phyloP scores from a whole-genome alignment of 2,113 vertebrate species.

The Petrocephalus microphthalmus region DNA sequence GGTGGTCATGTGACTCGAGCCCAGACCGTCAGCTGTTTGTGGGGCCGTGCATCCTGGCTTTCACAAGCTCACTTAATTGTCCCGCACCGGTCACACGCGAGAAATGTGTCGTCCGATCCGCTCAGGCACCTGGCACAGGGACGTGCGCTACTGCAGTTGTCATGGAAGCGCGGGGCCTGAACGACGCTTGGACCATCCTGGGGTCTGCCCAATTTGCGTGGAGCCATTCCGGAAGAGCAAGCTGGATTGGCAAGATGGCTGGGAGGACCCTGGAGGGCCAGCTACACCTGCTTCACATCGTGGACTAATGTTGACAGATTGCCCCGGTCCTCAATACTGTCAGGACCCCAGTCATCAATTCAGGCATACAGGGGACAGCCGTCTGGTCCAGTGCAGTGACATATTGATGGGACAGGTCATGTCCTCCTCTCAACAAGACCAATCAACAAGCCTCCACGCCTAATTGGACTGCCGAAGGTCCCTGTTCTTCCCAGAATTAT shows the following conservation, averaged over 20 bases:
- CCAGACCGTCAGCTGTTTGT: background rate
- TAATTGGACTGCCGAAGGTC: background rate
- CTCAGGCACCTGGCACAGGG: background rate
- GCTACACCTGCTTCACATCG: slow-evolving; percentile 23
- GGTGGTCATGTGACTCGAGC: background rate
- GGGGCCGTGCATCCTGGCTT: background rate
- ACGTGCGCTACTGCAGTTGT: background rate
- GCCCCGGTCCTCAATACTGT: slow-evolving; percentile 30
- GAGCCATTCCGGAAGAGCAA: background rate
- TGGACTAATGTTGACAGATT: slow-evolving; percentile 31
- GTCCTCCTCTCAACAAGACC: background rate
- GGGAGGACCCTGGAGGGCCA: slow-evolving; percentile 25
- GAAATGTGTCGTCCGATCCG: background rate
- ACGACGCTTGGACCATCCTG: background rate
- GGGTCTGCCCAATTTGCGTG: background rate
- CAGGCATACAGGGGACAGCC: background rate
- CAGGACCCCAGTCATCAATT: slow-evolving; percentile 22
- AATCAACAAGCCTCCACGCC: background rate
- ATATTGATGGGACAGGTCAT: background rate
- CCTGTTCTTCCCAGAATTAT: background rate
- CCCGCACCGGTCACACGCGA: background rate
- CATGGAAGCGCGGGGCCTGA: background rate
- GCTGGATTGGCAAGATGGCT: slow-evolving; percentile 14
- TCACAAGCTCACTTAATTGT: background rate
- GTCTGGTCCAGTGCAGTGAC: background rate